These are phyloP conservation scores for Ischnura elegans DNA, from an alignment of 2,888 invertebrate species.

Conservation along the genomic window DNA sequence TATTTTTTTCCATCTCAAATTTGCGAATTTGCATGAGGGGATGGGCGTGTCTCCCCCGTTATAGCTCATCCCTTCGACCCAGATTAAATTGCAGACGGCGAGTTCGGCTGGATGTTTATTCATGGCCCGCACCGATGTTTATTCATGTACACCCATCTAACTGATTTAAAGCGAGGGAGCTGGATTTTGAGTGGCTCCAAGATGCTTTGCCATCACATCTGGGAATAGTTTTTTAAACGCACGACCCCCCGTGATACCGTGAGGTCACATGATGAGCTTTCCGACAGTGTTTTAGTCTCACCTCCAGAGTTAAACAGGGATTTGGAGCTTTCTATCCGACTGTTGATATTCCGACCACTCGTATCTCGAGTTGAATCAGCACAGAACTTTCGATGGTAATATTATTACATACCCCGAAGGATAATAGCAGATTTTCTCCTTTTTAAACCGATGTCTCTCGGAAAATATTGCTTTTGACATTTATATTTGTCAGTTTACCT, in stretches of 20 bases:
- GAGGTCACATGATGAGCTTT: background rate
- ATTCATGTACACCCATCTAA: background rate
- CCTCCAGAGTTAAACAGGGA: background rate
- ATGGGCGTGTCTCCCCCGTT: background rate
- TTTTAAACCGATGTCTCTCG: background rate
- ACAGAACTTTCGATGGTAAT: no score
- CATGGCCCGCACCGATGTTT: background rate
- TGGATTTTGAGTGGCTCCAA: background rate
- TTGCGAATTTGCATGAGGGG: constrained; percentile 8
- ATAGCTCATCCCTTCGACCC: constrained; percentile 10
- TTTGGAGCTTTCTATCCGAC: background rate
- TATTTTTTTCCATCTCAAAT: background rate
- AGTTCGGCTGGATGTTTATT: background rate
- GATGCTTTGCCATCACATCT: background rate
- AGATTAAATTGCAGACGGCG: constrained; percentile 23
- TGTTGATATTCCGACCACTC: background rate
- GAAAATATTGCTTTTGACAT: background rate
- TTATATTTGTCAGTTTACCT: no score
- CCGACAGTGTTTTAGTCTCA: background rate
- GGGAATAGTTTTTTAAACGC: background rate
- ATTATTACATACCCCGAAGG: no score
- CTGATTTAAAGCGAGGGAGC: background rate
- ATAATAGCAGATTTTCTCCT: no score
- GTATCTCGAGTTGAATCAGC: background rate
- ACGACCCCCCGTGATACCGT: background rate